Evolutionary conservation across 2,797 vertebrate species (phyloP).

Genomic region (Parotocinclus haroldoi): DNA sequence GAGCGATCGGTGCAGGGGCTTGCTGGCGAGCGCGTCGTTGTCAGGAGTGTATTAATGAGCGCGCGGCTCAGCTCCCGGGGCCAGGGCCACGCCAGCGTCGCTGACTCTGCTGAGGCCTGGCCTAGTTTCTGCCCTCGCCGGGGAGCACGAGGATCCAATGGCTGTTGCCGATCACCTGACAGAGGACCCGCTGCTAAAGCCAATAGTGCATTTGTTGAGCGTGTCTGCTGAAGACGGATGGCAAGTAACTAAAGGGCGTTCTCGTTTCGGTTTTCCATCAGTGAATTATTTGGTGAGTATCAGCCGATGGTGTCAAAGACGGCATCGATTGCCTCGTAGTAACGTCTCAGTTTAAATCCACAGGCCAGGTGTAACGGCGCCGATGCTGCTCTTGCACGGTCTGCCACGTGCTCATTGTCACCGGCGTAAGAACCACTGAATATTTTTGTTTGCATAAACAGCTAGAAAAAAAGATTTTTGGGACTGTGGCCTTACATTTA

Average conservation of each 20-base stretch:
- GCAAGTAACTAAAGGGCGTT: constrained; percentile 35
- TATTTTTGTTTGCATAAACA: too few relatives aligned
- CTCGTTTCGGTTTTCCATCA: constrained; percentile 19
- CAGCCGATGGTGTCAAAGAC: constrained; percentile 6
- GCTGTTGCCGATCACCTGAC: constrained; percentile 81
- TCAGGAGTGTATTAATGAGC: constrained; percentile 81
- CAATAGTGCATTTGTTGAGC: constrained; percentile 39
- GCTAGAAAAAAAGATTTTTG: too few relatives aligned
- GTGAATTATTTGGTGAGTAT: constrained; percentile 15
- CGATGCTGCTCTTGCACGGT: background rate
- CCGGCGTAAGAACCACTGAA: too few relatives aligned
- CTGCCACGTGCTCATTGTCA: background rate
- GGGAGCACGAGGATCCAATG: constrained; percentile 76
- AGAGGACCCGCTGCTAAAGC: constrained; percentile 64
- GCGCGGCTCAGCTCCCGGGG: constrained; percentile 58
- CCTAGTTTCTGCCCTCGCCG: constrained; percentile 77
- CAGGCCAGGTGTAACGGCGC: background rate
- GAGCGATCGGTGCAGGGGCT: constrained; percentile 70
- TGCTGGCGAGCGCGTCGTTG: constrained; percentile 76
- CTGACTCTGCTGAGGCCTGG: constrained; percentile 75
- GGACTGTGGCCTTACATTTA: too few relatives aligned
- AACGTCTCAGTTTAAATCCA: background rate
- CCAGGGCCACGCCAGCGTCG: constrained; percentile 45
- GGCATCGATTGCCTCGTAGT: background rate
- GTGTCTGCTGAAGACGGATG: constrained; percentile 16